Conservation (phyloP, 1,140 invertebrate genomes). For the Coptotermes formosanus region DNA sequence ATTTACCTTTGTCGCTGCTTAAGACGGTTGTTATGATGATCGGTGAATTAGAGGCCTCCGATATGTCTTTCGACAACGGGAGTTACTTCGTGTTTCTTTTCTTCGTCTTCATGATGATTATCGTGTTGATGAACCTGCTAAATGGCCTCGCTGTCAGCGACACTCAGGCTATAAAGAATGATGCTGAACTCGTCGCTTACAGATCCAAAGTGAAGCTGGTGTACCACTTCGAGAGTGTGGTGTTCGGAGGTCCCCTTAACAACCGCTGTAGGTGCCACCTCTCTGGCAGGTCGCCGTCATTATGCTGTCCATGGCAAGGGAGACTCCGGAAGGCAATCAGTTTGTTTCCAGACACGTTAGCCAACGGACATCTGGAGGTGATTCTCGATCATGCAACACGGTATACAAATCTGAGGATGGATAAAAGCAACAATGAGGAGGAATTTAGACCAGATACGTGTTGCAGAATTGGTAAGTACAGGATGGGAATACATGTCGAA, state of each 20-base stretch:
- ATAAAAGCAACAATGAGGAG: not conserved
- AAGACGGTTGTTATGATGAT: slow-evolving; percentile 83
- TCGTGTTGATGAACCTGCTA: slow-evolving; percentile 75
- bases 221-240: not conserved
- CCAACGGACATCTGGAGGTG: not conserved
- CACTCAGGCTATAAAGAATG: slow-evolving; percentile 68
- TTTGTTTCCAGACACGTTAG: not conserved
- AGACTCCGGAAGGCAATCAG: not conserved
- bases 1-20: slow-evolving; percentile 65
- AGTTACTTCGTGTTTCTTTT: slow-evolving; percentile 72
- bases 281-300: not conserved
- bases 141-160: slow-evolving; percentile 81
- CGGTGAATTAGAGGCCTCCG: slow-evolving; percentile 75
- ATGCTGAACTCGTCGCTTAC: slow-evolving; percentile 66
- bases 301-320: not conserved
- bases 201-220: not conserved
- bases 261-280: not conserved
- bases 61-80: slow-evolving; percentile 66
- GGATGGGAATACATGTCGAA: not conserved
- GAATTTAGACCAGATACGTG: not conserved
- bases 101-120: slow-evolving; percentile 77
- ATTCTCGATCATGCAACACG: not conserved
- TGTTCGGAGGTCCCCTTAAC: not conserved
- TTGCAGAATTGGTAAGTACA: not conserved
- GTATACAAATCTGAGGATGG: not conserved